Percentiles rank a stretch among this genome's conserved stretches.
phyloP scores from a whole-genome alignment of 2,113 vertebrate genomes.

The Fulica atra region DNA sequence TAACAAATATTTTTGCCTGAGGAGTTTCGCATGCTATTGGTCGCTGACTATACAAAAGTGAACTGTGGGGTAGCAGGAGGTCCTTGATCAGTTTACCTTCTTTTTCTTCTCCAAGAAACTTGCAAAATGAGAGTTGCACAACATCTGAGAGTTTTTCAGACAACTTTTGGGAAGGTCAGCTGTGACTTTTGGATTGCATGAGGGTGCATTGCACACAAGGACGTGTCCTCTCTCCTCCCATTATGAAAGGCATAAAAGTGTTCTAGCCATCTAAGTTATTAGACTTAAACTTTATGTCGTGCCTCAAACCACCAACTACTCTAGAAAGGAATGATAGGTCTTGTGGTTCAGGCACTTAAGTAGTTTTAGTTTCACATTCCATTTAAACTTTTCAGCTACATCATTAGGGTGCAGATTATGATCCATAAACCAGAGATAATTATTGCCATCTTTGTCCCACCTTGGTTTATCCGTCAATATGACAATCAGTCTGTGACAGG shows the following conservation, averaged over 20 bases:
- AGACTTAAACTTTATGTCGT: not conserved
- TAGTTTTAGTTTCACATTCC: not conserved
- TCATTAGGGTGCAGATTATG: not conserved
- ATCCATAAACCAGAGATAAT: not conserved
- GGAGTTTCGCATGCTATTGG: not conserved
- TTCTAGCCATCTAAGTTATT: not conserved
- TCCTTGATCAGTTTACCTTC: not conserved
- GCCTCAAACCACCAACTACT: not conserved
- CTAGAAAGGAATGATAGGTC: not conserved
- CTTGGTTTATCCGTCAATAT: not conserved
- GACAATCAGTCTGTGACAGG: not conserved
- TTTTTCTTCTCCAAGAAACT: not conserved
- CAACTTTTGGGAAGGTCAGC: not conserved
- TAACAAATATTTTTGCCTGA: not conserved
- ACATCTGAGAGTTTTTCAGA: not conserved
- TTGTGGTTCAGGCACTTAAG: not conserved
- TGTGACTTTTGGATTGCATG: not conserved
- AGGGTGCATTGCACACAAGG: not conserved
- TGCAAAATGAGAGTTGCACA: not conserved
- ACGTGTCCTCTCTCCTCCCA: not conserved
- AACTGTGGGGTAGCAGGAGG: not conserved
- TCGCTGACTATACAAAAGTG: not conserved
- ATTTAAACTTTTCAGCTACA: not conserved
- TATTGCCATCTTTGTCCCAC: not conserved
- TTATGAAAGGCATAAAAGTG: not conserved